Conservation (phyloP, 2,888 invertebrate genomes). For the Lithophane socia region DNA sequence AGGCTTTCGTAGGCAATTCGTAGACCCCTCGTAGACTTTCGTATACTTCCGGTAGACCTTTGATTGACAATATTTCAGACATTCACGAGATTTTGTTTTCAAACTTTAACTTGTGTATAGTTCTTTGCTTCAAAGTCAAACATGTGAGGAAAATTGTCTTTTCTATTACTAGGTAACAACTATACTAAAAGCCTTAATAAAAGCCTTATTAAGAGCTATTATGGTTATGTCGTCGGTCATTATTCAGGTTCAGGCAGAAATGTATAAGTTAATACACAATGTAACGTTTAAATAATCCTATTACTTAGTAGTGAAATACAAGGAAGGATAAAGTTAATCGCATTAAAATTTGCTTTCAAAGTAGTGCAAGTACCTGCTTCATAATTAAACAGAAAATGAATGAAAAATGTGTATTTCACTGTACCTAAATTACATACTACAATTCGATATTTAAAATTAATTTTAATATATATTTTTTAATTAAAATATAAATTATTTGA, state of each 20-base stretch:
- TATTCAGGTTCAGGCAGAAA: not conserved
- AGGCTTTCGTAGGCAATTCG: not conserved
- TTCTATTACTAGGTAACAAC: not conserved
- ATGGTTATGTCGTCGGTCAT: not conserved
- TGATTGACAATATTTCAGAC: not conserved
- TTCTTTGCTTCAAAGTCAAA: not conserved
- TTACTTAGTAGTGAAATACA: conserved; percentile 13
- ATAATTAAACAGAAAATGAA: not conserved
- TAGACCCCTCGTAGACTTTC: not conserved
- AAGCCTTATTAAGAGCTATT: too few relatives aligned
- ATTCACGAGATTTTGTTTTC: not conserved
- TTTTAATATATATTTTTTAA: not conserved
- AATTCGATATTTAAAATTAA: not conserved
- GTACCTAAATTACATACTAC: not conserved
- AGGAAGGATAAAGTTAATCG: conserved; percentile 20
- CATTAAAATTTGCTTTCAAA: conserved; percentile 16
- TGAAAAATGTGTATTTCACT: too few relatives aligned
- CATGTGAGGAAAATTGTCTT: not conserved
- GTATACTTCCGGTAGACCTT: not conserved
- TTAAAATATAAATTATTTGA: not conserved
- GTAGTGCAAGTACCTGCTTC: not conserved
- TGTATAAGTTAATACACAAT: not conserved
- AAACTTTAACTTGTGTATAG: not conserved
- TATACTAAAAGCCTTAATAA: too few relatives aligned
- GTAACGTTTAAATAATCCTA: conserved; percentile 34